Percentiles rank a stretch among this genome's conserved stretches.
Evolutionary conservation across 2,888 invertebrate genomes (phyloP).

Genomic region (Fabriciana adippe): DNA sequence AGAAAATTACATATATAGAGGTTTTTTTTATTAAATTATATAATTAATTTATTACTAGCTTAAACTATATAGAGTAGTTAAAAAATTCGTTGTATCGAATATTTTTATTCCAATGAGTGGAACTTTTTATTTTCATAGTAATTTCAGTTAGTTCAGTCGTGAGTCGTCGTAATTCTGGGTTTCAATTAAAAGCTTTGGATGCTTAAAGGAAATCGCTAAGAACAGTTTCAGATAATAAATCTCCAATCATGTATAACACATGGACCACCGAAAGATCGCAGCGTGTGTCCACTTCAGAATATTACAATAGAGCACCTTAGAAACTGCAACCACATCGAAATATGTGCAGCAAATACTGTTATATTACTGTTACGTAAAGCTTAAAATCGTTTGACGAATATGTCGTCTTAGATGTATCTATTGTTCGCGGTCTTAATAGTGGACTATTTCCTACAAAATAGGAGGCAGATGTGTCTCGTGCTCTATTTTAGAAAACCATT

Average conservation of each 20-base stretch:
- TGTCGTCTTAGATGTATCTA: slow-evolving; percentile 7
- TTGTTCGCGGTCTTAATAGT: slow-evolving; percentile 32
- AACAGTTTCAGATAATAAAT: slow-evolving; percentile 24
- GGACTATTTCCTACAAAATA: slow-evolving; percentile 36
- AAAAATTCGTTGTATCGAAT: no score
- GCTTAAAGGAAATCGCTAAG: no score
- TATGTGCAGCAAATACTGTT: slow-evolving; percentile 3
- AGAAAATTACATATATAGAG: no score
- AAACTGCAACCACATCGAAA: slow-evolving; percentile 1
- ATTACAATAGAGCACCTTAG: slow-evolving; percentile 8
- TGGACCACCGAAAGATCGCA: slow-evolving; percentile 31
- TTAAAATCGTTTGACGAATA: neutral
- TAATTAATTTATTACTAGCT: no score
- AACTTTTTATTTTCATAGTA: no score
- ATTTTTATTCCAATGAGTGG: no score
- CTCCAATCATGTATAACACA: slow-evolving; percentile 24
- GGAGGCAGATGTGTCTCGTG: slow-evolving; percentile 43
- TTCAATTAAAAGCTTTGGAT: no score
- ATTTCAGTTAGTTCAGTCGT: no score
- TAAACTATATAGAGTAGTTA: no score
- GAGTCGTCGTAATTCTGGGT: no score
- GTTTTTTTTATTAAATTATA: no score
- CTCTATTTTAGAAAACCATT: slow-evolving; percentile 46
- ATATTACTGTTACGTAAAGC: slow-evolving; percentile 4
- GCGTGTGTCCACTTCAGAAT: slow-evolving; percentile 45